Base-by-base conservation (phyloP, 1,140 invertebrate species). In the Rhagoletis zephyria region DNA sequence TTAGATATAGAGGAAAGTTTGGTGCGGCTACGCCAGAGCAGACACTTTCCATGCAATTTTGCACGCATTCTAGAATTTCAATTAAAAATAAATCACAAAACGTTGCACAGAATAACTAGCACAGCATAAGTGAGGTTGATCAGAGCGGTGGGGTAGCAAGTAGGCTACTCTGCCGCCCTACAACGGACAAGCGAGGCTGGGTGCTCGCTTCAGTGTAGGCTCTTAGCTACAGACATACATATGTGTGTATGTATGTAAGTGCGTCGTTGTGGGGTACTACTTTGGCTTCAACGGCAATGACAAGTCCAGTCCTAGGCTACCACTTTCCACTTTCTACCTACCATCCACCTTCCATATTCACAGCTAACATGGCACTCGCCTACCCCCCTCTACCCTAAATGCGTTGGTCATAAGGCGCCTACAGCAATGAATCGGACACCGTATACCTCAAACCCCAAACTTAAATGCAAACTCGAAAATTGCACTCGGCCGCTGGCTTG, bases 51-150 rank as follows among this genome's bases (percentile, higher is more conserved):
- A 91, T 92, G 91, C 90, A 67, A 91, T 92, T 92, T 92, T 92
- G 91, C 90, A 92, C 91, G 91, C 91, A 92, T 92, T 92, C 91
- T 92, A 92, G 91, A 92, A 92, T 92, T 92, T 92, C 91, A 92
- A 92, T 92, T 92, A 92, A 92, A 92, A 92, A 92, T 92, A 92
- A 92, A 92, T 92, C 91, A 92, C 91, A 92, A 90, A 92, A 63
- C 30, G 60, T 85, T 61, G 60, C 30, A 59, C 56, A 85, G 59
- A 85, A 63, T 63, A 42, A 85, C 40, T 56, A 81, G 7, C 30
- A 9, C 42, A 48, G 7, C 16, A 48, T n/a, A 16, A n/a, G 63
- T n/a, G 63, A 5, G 63, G 65, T 42, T 14, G 30, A 30, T 9
- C 65, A 70, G 2, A 67, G 42, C 9, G 74, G 48, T 48, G 40